Base-by-base conservation (phyloP, 2,797 vertebrate species). In the Pantherophis alleghaniensis region DNA sequence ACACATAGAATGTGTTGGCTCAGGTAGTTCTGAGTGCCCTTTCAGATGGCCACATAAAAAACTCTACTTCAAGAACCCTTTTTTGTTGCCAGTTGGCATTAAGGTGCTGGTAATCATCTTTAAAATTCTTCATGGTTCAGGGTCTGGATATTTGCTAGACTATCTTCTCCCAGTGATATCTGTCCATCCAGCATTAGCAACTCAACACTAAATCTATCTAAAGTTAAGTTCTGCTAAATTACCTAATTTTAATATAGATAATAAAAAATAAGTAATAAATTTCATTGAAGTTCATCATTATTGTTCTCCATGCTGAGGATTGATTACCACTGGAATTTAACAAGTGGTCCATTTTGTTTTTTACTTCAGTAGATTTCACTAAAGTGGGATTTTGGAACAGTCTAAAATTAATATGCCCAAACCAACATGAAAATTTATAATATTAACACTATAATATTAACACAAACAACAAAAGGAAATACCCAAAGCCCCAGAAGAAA, bases 381-480 rank as follows among this genome's bases (percentile, higher is more conserved):
- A 92, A 93, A 94, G 93, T 95, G 79, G 92, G 96, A 94, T 95
- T 95, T 96, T 95, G 96, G 95, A 95, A 92, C 59, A 51, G 83
- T 96, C 94, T 92, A 95, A 96, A 95, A 91, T 90, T 94, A 95
- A 95, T 94, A 66, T 94, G 93, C 60, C 0, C 2, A 95, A 95
- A 93, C 47, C 47, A 90, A 94, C 88, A 94, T 95, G 51, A 94
- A 93, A 28, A 95, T 95, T 9, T 95, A 90, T 92, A 94, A 94
- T 95, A 94, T 95, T 97, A 95, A 95, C 95, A 90, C 95, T 96
- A 51, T 51, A 51, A 51, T 51, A 7, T 51, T 51, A 51, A 51
- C 47, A 47, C 95, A 96, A 97, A 95, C 94, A 97, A 96, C 95
- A 96, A 97, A 96, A 96, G 94, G 92, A 94, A 90, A 88, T 83